phyloP scores from a whole-genome alignment of 2,888 invertebrate species.

The Drosophila tanythrix region DNA sequence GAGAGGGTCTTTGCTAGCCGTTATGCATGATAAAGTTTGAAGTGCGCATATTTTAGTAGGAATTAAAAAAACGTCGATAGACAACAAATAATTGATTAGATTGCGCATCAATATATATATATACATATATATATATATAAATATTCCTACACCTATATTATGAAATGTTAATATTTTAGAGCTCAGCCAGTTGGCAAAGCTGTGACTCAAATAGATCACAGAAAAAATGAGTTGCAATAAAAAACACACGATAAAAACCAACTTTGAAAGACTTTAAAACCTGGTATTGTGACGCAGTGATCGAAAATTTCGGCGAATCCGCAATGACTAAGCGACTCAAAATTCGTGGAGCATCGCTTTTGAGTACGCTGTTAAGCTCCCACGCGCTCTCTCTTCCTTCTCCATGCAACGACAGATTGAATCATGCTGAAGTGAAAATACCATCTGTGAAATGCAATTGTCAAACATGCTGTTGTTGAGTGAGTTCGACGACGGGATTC shows the following conservation, averaged over 20 bases:
- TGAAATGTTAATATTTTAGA: not conserved
- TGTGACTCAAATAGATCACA: constrained; percentile 10
- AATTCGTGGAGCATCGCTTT: constrained; percentile 35
- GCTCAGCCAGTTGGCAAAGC: not conserved
- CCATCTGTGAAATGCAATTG: constrained; percentile 31
- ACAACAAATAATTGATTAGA: constrained; percentile 11
- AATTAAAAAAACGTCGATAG: not conserved
- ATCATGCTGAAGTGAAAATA: constrained; percentile 42
- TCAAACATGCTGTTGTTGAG: not conserved
- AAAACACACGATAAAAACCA: not conserved
- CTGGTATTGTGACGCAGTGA: constrained; percentile 26
- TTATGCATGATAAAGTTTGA: constrained; percentile 30
- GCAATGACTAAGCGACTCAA: constrained; percentile 47
- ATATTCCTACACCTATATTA: not conserved
- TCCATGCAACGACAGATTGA: constrained; percentile 18
- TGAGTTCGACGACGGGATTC: not conserved
- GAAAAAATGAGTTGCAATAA: not conserved
- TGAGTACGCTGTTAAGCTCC: constrained; percentile 1
- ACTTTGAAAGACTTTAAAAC: not conserved
- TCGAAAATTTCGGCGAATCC: constrained; percentile 35
- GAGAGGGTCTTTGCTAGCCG: not conserved
- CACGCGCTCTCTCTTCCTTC: too few relatives aligned
- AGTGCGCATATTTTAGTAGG: constrained; percentile 8
- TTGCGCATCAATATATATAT: not conserved
- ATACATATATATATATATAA: not conserved